Percentiles rank a stretch among this genome's conserved stretches.
These are phyloP conservation scores for Sebastes jordani DNA, from an alignment of 2,797 vertebrate species.

Conservation along the genomic window DNA sequence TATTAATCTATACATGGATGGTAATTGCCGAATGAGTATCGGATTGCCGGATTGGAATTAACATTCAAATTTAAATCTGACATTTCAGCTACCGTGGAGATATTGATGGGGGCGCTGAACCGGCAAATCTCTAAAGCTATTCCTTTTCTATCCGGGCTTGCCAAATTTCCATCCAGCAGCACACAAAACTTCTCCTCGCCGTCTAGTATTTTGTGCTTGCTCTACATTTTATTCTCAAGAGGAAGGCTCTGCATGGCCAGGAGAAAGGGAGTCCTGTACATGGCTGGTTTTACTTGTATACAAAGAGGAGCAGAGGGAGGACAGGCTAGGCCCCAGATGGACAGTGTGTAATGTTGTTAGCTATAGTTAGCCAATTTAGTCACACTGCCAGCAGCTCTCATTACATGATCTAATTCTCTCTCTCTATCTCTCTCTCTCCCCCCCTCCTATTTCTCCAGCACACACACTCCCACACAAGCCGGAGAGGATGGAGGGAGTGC, in stretches of 20 bases:
- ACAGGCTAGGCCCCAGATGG: conserved; percentile 81
- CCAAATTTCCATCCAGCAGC: conserved; percentile 29
- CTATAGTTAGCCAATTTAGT: conserved; percentile 82
- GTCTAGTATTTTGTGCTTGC: conserved; percentile 19
- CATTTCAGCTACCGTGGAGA: conserved; percentile 36
- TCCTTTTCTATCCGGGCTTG: conserved; percentile 10
- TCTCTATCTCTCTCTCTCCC: conserved; percentile 55
- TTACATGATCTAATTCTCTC: conserved; percentile 84
- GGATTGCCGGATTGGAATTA: conserved; percentile 11
- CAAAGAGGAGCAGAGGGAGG: conserved; percentile 72
- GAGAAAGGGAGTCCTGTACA: conserved; percentile 57
- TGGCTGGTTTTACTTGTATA: conserved; percentile 65
- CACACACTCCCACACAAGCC: conserved; percentile 62
- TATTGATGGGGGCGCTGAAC: conserved; percentile 33
- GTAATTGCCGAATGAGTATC: conserved; percentile 27
- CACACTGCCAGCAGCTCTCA: conserved; percentile 80
- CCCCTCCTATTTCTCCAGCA: conserved; percentile 61
- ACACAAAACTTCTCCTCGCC: conserved; percentile 17
- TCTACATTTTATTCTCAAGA: conserved; percentile 42
- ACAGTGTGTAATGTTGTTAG: conserved; percentile 84
- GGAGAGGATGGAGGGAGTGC: conserved; percentile 65
- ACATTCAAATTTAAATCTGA: conserved; percentile 40
- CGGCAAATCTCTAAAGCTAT: conserved; percentile 37
- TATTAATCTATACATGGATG: conserved; percentile 21
- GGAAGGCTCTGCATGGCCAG: conserved; percentile 9